Conservation (phyloP, 2,113 vertebrate species). For the Cololabis saira region DNA sequence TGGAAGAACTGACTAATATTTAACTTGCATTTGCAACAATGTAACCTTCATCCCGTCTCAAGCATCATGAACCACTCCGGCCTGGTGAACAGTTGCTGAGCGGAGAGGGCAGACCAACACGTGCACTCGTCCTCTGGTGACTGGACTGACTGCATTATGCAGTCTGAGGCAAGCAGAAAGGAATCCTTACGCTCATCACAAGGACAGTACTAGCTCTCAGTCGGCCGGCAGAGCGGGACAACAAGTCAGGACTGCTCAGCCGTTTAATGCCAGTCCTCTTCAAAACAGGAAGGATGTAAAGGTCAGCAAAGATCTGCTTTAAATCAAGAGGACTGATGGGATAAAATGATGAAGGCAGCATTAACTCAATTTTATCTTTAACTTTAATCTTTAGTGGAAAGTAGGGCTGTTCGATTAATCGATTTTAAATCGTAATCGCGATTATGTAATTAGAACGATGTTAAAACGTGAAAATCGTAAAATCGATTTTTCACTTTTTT, state of each 20-base stretch:
- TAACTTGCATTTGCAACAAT: neutral
- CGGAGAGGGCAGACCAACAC: conserved; percentile 36
- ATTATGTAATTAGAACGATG: too few species aligned
- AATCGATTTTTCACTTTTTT: too few species aligned
- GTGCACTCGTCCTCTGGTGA: conserved; percentile 48
- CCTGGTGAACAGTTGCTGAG: conserved; percentile 8
- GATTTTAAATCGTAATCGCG: too few species aligned
- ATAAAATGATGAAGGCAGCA: too few species aligned
- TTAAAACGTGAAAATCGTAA: too few species aligned
- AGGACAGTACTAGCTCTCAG: conserved; percentile 64
- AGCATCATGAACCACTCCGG: conserved; percentile 17
- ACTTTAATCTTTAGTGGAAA: too few species aligned
- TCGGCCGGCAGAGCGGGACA: conserved; percentile 44
- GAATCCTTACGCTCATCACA: conserved; percentile 70
- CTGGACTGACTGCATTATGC: conserved; percentile 66
- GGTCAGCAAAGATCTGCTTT: conserved; percentile 7
- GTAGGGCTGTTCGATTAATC: too few species aligned
- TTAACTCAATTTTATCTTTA: too few species aligned
- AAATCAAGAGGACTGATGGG: neutral
- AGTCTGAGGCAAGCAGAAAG: conserved; percentile 75
- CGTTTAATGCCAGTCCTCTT: conserved; percentile 51
- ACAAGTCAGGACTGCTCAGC: conserved; percentile 48
- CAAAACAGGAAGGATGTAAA: conserved; percentile 59
- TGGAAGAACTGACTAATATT: neutral
- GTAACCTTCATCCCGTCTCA: conserved; percentile 10